Base-by-base conservation (phyloP, 2,888 invertebrate genomes). In the Tenthredo amoena region DNA sequence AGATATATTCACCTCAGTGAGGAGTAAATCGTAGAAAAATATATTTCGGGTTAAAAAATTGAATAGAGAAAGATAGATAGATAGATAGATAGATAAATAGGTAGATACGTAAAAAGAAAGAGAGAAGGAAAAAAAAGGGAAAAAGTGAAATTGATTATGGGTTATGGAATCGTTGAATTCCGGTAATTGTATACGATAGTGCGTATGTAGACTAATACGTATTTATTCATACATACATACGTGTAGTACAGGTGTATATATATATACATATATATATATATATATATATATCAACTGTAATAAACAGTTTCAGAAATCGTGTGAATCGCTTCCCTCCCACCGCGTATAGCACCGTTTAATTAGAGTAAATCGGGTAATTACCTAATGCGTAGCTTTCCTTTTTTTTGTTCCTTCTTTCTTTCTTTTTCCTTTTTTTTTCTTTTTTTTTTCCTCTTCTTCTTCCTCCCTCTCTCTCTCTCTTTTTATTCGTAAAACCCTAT, bases 281-380 rank as follows among this genome's bases (percentile, higher is more conserved):
- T 3, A 3, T 26, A 26, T 62, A 62, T 62, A 62, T 62, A 62
- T 62, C 9, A 1, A 26, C 7, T n/a, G n/a, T 68, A 68, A 68
- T 68, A 34, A 68, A 34, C 31, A 68, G 68, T 31, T 68, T 68
- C 34, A 68, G 68, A 68, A 68, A 68, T 68, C 68, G 68, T 68
- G 68, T 68, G 34, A 34, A 68, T 68, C 68, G 68, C 34, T 68
- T 18, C 62, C 62, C 26, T 5, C 7, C 26, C 43, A 43, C 40
- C 72, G 7, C 26, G 62, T 62, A 21, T 21, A 21, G 62, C 21
- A 21, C 72, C 72, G 72, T 74, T 74, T 74, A 74, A 74, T 74
- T 74, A 74, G 43, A 40, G 72, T 43, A 74, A 74, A 74, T 74
- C 72, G 72, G 40, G 72, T 74, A 74, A 74, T 74, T 43, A 74